These are phyloP conservation scores for Drosophila novamexicana DNA, from an alignment of 1,140 invertebrate species.

Conservation along the genomic window DNA sequence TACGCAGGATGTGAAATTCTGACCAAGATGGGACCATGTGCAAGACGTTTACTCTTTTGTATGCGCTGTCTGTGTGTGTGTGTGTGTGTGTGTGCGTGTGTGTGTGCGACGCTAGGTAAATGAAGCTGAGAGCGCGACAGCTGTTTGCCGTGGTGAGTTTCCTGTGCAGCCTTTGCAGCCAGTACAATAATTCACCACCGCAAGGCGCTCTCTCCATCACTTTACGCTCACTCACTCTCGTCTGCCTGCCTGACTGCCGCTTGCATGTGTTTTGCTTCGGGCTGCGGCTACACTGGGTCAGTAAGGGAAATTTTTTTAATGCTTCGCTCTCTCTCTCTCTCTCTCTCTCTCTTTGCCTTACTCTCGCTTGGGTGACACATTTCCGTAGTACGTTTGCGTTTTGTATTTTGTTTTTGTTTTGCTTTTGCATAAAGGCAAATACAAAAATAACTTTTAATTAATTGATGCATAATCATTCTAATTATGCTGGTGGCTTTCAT, in stretches of 20 bases:
- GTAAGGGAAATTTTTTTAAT: slow-evolving; percentile 51
- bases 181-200: slow-evolving; percentile 48
- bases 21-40: slow-evolving; percentile 41
- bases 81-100: slow-evolving; percentile 13
- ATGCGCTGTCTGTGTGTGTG: background rate
- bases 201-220: slow-evolving; percentile 15
- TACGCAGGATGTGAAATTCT: slow-evolving; percentile 25
- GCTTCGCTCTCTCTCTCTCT: slow-evolving; percentile 8
- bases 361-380: slow-evolving; percentile 44
- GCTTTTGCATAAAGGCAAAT: slow-evolving; percentile 28
- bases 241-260: background rate
- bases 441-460: slow-evolving; percentile 76
- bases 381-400: slow-evolving; percentile 35
- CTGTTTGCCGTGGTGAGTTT: slow-evolving; percentile 63
- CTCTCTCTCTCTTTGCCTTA: slow-evolving; percentile 7
- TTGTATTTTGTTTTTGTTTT: slow-evolving; percentile 46
- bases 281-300: slow-evolving; percentile 44
- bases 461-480: slow-evolving; percentile 69
- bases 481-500: slow-evolving; percentile 47
- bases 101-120: slow-evolving; percentile 37
- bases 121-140: slow-evolving; percentile 61
- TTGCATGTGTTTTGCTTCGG: slow-evolving; percentile 12
- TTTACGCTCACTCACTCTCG: slow-evolving; percentile 9
- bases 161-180: slow-evolving; percentile 55
- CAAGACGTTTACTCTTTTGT: slow-evolving; percentile 24